Evolutionary conservation across 2,797 vertebrate species (phyloP).

Genomic region (Clarias platycephalus): DNA sequence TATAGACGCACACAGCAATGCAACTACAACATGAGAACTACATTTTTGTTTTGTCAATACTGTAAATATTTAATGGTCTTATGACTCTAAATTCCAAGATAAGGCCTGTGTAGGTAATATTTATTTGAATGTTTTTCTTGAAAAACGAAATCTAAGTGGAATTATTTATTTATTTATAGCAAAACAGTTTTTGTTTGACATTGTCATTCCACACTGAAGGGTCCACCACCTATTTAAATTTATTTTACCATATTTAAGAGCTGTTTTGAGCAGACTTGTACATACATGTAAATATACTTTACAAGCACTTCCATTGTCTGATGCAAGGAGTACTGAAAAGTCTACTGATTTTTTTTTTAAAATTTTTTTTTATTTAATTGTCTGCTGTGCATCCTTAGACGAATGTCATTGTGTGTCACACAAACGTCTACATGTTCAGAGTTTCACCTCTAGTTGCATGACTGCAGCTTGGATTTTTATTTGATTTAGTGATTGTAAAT

Average conservation of each 20-base stretch:
- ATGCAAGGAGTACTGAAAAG: conserved; percentile 68
- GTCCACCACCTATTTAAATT: conserved; percentile 74
- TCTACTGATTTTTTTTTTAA: conserved; percentile 67
- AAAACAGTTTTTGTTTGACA: conserved; percentile 58
- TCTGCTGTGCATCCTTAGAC: conserved; percentile 62
- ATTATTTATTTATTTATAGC: conserved; percentile 78
- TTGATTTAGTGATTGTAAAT: conserved; percentile 76
- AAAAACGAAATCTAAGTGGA: conserved; percentile 61
- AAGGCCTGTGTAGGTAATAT: conserved; percentile 70
- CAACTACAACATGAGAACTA: conserved; percentile 74
- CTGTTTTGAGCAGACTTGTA: conserved; percentile 68
- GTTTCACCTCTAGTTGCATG: conserved; percentile 63
- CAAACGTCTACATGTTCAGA: conserved; percentile 34
- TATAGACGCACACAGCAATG: conserved; percentile 87
- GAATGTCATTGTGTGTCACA: conserved; percentile 53
- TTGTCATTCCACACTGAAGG: conserved; percentile 78
- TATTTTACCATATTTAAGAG: conserved; percentile 77
- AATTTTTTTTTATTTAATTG: conserved; percentile 7
- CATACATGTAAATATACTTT: conserved; percentile 72
- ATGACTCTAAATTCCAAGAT: conserved; percentile 71
- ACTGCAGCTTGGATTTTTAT: conserved; percentile 66
- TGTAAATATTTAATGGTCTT: conserved; percentile 54
- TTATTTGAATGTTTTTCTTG: conserved; percentile 68
- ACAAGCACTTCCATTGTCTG: conserved; percentile 73
- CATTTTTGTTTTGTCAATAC: conserved; percentile 61